Percentiles rank a stretch among this genome's conserved stretches.
Conservation (phyloP, 2,113 vertebrate genomes). For the Lophius piscatorius region DNA sequence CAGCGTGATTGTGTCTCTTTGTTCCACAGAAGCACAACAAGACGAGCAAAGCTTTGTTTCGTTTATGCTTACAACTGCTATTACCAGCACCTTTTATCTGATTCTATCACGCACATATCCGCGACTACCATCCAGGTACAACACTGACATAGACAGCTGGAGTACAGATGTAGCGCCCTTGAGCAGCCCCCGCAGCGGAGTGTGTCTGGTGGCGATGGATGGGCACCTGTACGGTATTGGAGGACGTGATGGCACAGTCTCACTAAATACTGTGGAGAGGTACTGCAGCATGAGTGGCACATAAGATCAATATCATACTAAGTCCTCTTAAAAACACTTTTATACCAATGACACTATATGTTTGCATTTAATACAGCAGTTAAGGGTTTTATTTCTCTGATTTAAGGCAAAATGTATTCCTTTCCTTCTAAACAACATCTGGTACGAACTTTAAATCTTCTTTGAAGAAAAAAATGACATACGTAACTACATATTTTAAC, state of each 20-base stretch:
- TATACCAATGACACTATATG: no score
- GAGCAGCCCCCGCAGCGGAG: constrained; percentile 64
- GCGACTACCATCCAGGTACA: constrained; percentile 57
- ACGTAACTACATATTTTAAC: no score
- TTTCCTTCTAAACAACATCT: not conserved
- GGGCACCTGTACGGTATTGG: constrained; percentile 70
- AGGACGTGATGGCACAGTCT: constrained; percentile 66
- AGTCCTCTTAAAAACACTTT: no score
- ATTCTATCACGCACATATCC: constrained; percentile 19
- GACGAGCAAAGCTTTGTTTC: constrained; percentile 2
- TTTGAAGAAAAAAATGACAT: no score
- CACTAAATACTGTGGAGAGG: constrained; percentile 73
- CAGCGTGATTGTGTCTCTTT: constrained; percentile 1
- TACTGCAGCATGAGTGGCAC: constrained; percentile 7
- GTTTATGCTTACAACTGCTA: not conserved
- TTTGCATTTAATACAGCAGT: no score
- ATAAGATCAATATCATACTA: not conserved
- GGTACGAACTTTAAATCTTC: not conserved
- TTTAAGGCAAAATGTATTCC: no score
- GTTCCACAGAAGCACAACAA: constrained; percentile 5
- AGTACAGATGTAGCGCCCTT: constrained; percentile 73
- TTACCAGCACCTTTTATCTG: not conserved
- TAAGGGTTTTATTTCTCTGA: no score
- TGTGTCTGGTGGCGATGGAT: constrained; percentile 69
- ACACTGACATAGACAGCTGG: constrained; percentile 70